Conservation (phyloP, 2,888 invertebrate species). For the Limnephilus auricula region DNA sequence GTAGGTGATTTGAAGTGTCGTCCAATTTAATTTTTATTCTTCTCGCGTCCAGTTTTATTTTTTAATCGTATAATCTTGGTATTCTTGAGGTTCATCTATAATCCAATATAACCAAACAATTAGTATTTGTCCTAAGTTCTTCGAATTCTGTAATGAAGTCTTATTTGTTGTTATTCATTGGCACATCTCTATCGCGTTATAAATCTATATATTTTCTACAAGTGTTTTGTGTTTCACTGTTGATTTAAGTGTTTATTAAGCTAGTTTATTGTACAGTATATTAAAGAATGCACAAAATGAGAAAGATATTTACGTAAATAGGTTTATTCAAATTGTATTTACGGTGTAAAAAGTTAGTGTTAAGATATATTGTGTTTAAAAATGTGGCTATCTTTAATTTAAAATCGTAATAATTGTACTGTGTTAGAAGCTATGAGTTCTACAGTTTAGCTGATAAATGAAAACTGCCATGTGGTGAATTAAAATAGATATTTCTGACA, state of each 20-base stretch:
- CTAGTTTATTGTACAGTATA: constrained; percentile 22
- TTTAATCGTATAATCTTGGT: neutral
- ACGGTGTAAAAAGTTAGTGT: constrained; percentile 28
- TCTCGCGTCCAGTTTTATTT: neutral
- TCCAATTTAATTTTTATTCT: too few species aligned
- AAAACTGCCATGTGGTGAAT: neutral
- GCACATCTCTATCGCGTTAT: neutral
- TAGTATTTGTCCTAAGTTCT: neutral
- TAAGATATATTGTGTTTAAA: neutral
- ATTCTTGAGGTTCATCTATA: neutral
- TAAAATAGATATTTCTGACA: neutral
- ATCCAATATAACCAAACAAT: neutral
- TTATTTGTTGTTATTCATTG: neutral
- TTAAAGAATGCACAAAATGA: constrained; percentile 31
- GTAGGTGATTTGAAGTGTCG: neutral
- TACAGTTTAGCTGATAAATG: neutral
- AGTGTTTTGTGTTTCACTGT: neutral
- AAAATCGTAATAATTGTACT: neutral
- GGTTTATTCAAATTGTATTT: constrained; percentile 29
- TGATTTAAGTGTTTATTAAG: neutral
- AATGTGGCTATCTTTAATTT: neutral
- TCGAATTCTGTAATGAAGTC: neutral
- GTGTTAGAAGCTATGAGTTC: neutral
- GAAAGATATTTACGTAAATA: constrained; percentile 33
- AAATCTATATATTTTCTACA: neutral